Evolutionary conservation across 2,113 vertebrate genomes (phyloP).

Genomic region (Percina caprodes): DNA sequence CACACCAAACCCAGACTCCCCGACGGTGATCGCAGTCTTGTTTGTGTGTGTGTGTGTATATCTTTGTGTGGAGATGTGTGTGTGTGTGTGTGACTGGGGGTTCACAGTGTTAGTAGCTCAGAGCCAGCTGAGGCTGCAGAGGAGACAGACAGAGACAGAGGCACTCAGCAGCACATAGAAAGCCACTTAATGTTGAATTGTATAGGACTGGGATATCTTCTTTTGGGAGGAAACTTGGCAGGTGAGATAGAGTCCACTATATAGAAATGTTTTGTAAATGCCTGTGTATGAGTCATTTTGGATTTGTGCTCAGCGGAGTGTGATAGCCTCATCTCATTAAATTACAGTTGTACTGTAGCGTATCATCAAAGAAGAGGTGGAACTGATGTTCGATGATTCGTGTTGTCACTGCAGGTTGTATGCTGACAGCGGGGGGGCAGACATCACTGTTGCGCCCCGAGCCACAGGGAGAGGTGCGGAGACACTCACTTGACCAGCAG

Average conservation of each 20-base stretch:
- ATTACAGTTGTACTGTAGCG: not conserved
- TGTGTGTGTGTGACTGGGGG: slow-evolving; percentile 47
- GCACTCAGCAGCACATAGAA: slow-evolving; percentile 54
- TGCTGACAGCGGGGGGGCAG: slow-evolving; percentile 67
- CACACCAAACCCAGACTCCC: slow-evolving; percentile 71
- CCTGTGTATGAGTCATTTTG: not conserved
- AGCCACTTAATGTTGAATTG: slow-evolving; percentile 56
- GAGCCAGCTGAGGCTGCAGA: slow-evolving; percentile 72
- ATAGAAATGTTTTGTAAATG: not conserved
- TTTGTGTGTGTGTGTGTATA: slow-evolving; percentile 40
- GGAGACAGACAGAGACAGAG: slow-evolving; percentile 64
- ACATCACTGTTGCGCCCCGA: slow-evolving; percentile 55
- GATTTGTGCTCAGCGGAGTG: not conserved
- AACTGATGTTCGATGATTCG: slow-evolving; percentile 25
- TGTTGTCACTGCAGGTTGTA: slow-evolving; percentile 68
- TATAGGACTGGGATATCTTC: slow-evolving; percentile 54
- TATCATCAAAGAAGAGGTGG: slow-evolving; percentile 14
- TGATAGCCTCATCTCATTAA: slow-evolving; percentile 10
- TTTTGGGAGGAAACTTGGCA: slow-evolving; percentile 49
- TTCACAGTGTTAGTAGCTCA: slow-evolving; percentile 74
- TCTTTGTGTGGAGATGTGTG: slow-evolving; percentile 29
- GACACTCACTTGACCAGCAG: slow-evolving; percentile 60
- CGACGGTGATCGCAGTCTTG: slow-evolving; percentile 48
- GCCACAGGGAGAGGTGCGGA: slow-evolving; percentile 69
- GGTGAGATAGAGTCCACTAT: slow-evolving; percentile 53